Base-by-base conservation (phyloP, 2,113 vertebrate genomes). In the Aspidoscelis tigris region DNA sequence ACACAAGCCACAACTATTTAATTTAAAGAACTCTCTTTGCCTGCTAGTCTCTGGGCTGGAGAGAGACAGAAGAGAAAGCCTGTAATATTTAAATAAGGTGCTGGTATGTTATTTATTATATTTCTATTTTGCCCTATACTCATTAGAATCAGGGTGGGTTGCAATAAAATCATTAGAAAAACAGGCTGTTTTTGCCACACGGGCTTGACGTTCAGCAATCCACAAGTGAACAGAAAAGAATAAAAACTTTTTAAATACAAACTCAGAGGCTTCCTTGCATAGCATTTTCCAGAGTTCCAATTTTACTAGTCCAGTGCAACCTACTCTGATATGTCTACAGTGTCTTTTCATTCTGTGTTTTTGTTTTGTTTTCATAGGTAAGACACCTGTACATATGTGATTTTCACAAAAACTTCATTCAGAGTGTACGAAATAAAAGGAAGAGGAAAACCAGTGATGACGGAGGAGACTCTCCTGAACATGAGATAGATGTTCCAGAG, bases 381-480 rank as follows among this genome's bases (percentile, higher is more conserved):
- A 96, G 98, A 72, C 99, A 99, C 90, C 96, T 99, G 73, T 99
- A 99, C 90, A 99, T 99, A 90, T 99, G 99, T 2, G 99, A 99
- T 92, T 99, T 99, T 92, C 99, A 99, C 90, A 99, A 99, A 95
- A 99, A 99, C 91, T 99, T 99, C 95, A 99, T 99, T 91, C 99
- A 99, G 87, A 99, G 99, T 5, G 98, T 99, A 70, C 97, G 99
- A 86, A 99, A 99, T 93, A 99, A 99, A 95, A 97, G 99, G 85
- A 99, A 99, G 96, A 97, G 98, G 89, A 99, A 99, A 96, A 98
- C 98, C 0, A 99, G 99, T 0, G 98, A 99, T 26, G 99, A 99
- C 5, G 99, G 99, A 0, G 99, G 98, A 24, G 99, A 99, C 77
- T 99, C 98, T 78, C 99, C 99, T 3, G 99, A 99, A 83, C 99